Percentiles rank a stretch among this genome's conserved stretches.
Conservation (phyloP, 1,140 invertebrate species). For the Temnothorax curvispinosus region DNA sequence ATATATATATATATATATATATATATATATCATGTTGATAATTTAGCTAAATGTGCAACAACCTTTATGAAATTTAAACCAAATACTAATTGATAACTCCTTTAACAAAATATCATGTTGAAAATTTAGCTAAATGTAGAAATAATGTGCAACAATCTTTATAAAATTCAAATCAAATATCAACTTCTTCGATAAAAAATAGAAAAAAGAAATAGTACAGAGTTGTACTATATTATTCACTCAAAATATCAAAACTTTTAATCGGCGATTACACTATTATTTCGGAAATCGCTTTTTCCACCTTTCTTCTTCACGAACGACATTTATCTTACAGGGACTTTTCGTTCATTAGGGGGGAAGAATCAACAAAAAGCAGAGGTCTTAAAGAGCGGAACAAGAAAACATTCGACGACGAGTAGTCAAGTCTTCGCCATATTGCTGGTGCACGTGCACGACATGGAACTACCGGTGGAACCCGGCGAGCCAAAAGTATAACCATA, state of each 20-base stretch:
- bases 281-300: neutral
- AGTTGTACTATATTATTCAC: neutral
- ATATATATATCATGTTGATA: neutral
- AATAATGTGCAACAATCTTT: neutral
- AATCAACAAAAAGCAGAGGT: neutral
- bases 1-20: neutral
- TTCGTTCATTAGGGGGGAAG: constrained; percentile 32
- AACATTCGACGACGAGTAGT: constrained; percentile 45
- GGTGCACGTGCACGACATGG: constrained; percentile 40
- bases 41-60: too few species aligned
- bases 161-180: neutral
- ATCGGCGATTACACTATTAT: neutral
- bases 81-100: too few species aligned
- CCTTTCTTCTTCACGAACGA: neutral
- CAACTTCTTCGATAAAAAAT: neutral
- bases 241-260: neutral
- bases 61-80: too few species aligned
- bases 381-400: constrained; percentile 36
- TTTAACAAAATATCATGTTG: too few species aligned
- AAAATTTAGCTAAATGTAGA: neutral
- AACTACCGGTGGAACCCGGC: neutral
- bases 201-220: neutral
- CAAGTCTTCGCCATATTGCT: constrained; percentile 39
- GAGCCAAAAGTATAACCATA: constrained; percentile 54
- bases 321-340: neutral